Percentiles rank a stretch among this genome's conserved stretches.
These are phyloP conservation scores for Kryptopterus vitreolus DNA, from an alignment of 2,797 vertebrate species.

Conservation along the genomic window DNA sequence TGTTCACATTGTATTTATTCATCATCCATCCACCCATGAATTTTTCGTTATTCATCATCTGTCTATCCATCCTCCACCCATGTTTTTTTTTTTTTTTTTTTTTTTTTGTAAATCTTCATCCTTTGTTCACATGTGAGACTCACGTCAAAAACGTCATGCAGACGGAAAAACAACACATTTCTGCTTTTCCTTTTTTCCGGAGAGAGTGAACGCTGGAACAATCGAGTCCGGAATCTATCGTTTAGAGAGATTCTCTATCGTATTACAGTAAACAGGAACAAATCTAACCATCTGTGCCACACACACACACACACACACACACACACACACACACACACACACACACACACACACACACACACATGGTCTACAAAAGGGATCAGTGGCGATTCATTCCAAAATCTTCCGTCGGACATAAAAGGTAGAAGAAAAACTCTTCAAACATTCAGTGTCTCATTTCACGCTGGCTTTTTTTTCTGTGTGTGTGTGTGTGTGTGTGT, in stretches of 20 bases:
- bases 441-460: slow-evolving; percentile 29
- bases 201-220: background rate
- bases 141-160: too few species aligned
- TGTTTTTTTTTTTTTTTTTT: too few species aligned
- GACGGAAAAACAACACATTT: background rate
- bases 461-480: background rate
- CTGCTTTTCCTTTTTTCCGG: too few species aligned
- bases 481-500: too few species aligned
- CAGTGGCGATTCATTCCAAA: slow-evolving; percentile 2
- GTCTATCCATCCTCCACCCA: too few species aligned
- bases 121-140: too few species aligned
- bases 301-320: background rate
- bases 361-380: background rate
- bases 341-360: too few species aligned
- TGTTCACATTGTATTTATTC: too few species aligned
- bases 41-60: too few species aligned
- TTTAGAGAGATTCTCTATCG: background rate
- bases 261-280: background rate
- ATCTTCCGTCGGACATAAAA: background rate
- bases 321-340: background rate
- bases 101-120: too few species aligned
- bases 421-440: slow-evolving; percentile 19
- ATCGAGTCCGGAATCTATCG: background rate
- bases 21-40: too few species aligned
- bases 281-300: background rate